phyloP scores from a whole-genome alignment of 2,888 invertebrate species.

The Dryobotodes eremita region DNA sequence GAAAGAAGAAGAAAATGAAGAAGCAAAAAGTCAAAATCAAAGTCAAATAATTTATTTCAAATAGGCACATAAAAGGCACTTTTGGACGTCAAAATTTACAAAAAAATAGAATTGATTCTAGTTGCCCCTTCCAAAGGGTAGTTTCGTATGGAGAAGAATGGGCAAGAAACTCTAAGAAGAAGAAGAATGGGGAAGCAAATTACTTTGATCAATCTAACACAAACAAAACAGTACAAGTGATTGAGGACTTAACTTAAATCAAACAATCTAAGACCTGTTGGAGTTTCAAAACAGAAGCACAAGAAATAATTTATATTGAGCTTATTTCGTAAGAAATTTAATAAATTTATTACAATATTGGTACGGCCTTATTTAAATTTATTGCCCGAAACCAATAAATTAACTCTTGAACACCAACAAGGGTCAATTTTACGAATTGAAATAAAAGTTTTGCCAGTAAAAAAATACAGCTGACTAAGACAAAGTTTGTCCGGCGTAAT shows the following conservation, averaged over 20 bases:
- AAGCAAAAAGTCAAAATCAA: too few species aligned
- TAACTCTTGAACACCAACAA: conserved; percentile 18
- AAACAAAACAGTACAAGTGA: conserved; percentile 33
- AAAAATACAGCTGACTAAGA: conserved; percentile 59
- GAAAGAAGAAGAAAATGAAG: not conserved
- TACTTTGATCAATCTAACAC: not conserved
- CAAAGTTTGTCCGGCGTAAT: conserved; percentile 65
- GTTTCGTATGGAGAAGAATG: too few species aligned
- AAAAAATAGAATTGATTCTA: too few species aligned
- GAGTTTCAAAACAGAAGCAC: conserved; percentile 21
- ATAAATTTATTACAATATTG: conserved; percentile 34
- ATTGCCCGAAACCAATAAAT: conserved; percentile 45
- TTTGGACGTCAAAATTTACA: too few species aligned
- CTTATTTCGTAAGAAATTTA: conserved; percentile 37
- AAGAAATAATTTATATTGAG: conserved; percentile 19
- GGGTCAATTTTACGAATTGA: conserved; percentile 46
- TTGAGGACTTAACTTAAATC: conserved; percentile 16
- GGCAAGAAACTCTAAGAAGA: not conserved
- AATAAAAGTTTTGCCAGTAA: conserved; percentile 47
- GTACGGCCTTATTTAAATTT: conserved; percentile 23
- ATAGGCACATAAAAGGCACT: too few species aligned
- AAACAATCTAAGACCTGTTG: conserved; percentile 10
- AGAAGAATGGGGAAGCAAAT: not conserved
- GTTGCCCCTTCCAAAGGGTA: too few species aligned
- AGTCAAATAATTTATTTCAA: too few species aligned